A percentile compares a stretch with the other conserved stretches of the same genome.
Evolutionary conservation across 1,140 invertebrate species (phyloP).

Genomic region (Procambarus clarkii): DNA sequence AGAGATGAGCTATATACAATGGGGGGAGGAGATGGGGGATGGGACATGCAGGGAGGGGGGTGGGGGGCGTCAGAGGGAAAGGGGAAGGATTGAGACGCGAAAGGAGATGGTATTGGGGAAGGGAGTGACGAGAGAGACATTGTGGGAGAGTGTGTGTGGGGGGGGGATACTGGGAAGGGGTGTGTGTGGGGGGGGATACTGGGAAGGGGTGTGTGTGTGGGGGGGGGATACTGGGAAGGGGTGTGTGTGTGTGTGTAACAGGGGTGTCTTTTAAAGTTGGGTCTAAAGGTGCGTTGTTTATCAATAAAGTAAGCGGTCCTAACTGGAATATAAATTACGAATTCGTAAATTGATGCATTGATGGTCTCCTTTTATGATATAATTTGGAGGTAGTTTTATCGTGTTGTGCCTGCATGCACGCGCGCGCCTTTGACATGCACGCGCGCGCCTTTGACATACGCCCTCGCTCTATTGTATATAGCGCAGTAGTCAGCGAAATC

Average conservation of each 20-base stretch:
- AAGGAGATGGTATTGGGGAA: background rate
- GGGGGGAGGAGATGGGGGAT: background rate
- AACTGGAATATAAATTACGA: background rate
- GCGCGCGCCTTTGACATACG: too few species aligned
- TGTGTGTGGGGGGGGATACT: background rate
- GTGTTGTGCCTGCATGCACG: too few species aligned
- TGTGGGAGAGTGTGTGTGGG: background rate
- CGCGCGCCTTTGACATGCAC: too few species aligned
- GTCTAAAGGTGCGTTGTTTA: background rate
- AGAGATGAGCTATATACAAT: background rate
- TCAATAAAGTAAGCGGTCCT: background rate
- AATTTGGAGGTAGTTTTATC: too few species aligned
- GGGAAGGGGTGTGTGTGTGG: background rate
- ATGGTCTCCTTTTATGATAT: background rate
- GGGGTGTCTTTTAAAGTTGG: too few species aligned
- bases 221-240: background rate
- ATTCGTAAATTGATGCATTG: background rate
- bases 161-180: background rate
- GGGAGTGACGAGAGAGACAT: background rate
- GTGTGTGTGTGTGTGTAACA: background rate
- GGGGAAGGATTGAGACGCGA: background rate
- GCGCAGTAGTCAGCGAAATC: too few species aligned
- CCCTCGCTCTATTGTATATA: too few species aligned
- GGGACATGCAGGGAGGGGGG: background rate
- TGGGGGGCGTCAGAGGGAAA: too few species aligned